These are phyloP conservation scores for Nineta flava DNA, from an alignment of 2,888 invertebrate species.

Conservation along the genomic window DNA sequence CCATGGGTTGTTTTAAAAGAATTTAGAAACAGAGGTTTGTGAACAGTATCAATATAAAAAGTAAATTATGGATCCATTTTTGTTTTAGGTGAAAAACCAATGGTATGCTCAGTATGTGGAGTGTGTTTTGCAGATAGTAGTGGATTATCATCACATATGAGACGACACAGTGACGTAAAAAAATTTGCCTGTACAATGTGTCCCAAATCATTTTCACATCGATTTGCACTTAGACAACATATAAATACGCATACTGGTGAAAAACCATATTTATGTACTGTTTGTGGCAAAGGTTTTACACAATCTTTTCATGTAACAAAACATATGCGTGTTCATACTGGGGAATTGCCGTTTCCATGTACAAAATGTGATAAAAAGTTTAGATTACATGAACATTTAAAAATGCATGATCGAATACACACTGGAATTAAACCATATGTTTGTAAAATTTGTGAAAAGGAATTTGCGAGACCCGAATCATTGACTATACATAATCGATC, in stretches of 20 bases:
- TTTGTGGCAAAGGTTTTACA: conserved; percentile 20
- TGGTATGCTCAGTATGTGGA: conserved; percentile 18
- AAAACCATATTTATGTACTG: conserved; percentile 13
- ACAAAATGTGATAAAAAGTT: conserved; percentile 13
- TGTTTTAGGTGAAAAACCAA: conserved; percentile 15
- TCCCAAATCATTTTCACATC: conserved; percentile 12
- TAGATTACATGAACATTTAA: conserved; percentile 21
- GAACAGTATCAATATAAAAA: too few species aligned
- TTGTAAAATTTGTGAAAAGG: conserved; percentile 5
- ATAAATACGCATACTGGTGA: too few species aligned
- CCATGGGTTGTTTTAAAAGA: conserved; percentile 19
- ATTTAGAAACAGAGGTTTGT: too few species aligned
- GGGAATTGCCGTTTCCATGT: too few species aligned
- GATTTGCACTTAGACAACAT: too few species aligned
- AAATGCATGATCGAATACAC: conserved; percentile 17
- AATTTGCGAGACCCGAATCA: too few species aligned
- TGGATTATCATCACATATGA: conserved; percentile 19
- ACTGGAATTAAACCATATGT: conserved; percentile 18
- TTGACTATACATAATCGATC: too few species aligned
- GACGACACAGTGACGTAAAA: conserved; percentile 20
- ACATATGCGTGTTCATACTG: conserved; percentile 13
- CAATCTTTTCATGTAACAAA: conserved; percentile 23
- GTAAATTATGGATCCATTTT: conserved; percentile 11
- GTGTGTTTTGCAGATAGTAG: conserved; percentile 19
- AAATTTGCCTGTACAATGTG: conserved; percentile 14